These are phyloP conservation scores for Osedax frankpressi DNA, from an alignment of 2,888 invertebrate genomes.

Conservation along the genomic window DNA sequence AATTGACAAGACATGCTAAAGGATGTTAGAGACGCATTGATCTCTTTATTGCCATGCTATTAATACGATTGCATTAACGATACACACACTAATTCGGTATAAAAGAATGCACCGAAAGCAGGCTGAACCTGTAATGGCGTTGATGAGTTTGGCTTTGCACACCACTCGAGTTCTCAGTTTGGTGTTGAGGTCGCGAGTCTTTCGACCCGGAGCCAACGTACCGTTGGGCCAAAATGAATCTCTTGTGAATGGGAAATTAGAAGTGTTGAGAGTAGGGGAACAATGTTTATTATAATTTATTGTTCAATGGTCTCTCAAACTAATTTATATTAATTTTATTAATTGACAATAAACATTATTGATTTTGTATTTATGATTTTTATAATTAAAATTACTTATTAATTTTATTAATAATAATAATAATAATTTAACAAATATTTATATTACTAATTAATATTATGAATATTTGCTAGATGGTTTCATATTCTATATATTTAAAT, in stretches of 20 bases:
- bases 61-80: no score
- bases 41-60: no score
- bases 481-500: no score
- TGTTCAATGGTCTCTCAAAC: background rate
- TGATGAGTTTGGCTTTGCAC: slow-evolving; percentile 70
- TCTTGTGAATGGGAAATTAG: slow-evolving; percentile 35
- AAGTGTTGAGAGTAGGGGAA: background rate
- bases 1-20: no score
- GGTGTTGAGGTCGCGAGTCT: slow-evolving; percentile 51
- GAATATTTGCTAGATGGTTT: no score
- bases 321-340: no score
- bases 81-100: no score
- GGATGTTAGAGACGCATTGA: no score
- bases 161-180: slow-evolving; percentile 68
- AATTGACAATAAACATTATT: background rate
- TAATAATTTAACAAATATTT: no score
- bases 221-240: slow-evolving; percentile 54
- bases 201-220: slow-evolving; percentile 50
- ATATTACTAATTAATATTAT: no score
- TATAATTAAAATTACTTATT: background rate
- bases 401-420: background rate
- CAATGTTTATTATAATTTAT: background rate
- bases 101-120: slow-evolving; percentile 2
- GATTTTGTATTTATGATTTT: background rate
- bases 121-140: slow-evolving; percentile 63